Evolutionary conservation across 2,797 vertebrate species (phyloP).

Genomic region (Scolopax rusticola): DNA sequence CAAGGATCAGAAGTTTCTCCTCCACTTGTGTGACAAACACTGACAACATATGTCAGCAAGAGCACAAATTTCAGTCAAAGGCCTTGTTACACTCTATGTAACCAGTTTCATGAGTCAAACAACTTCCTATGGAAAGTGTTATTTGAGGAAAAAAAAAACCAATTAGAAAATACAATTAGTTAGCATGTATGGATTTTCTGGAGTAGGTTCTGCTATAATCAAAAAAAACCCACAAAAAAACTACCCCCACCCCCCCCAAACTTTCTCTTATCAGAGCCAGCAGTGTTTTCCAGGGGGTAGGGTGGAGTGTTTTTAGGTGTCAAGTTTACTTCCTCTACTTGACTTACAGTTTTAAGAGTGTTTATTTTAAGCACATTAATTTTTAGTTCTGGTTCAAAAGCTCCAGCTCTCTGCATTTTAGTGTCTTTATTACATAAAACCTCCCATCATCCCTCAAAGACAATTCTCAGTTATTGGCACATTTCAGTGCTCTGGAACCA

Average conservation of each 20-base stretch:
- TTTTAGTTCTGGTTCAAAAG: not conserved
- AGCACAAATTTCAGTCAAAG: rapidly evolving
- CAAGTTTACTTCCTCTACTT: not conserved
- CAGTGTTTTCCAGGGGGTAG: not conserved
- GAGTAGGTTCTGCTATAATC: not conserved
- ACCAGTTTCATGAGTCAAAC: not conserved
- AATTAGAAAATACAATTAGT: not conserved
- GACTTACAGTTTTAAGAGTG: not conserved
- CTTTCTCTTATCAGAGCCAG: not conserved
- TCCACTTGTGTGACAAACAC: not conserved
- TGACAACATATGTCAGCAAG: rapidly evolving
- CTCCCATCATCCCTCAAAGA: rapidly evolving
- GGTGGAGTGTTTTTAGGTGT: rapidly evolving
- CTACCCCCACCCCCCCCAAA: not conserved
- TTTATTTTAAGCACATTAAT: not conserved
- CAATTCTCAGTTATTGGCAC: not conserved
- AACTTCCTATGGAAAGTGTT: not conserved
- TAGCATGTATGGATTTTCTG: rapidly evolving
- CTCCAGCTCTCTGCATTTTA: not conserved
- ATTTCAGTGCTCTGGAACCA: not conserved
- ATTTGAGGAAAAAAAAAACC: rapidly evolving
- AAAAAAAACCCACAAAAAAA: not conserved
- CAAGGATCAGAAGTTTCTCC: not conserved
- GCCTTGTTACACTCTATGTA: rapidly evolving
- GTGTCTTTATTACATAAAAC: not conserved